Percentiles rank a stretch among this genome's conserved stretches.
These are phyloP conservation scores for Torymus aiolomorphi DNA, from an alignment of 2,888 invertebrate genomes.

Conservation along the genomic window DNA sequence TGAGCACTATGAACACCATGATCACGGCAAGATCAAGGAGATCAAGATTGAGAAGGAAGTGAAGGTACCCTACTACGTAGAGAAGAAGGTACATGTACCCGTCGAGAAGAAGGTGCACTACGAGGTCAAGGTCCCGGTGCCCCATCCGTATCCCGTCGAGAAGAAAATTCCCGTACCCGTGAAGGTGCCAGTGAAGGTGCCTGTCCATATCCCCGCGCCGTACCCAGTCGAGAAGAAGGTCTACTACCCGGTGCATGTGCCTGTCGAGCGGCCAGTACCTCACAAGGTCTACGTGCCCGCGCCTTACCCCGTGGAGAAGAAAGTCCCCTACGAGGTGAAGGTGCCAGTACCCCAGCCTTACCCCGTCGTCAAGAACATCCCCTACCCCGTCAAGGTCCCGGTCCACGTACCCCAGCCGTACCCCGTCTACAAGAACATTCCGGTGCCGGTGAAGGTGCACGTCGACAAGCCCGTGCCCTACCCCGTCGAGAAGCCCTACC, in stretches of 20 bases:
- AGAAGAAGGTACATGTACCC: constrained; percentile 81
- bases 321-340: constrained; percentile 70
- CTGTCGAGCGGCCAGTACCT: constrained; percentile 73
- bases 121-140: constrained; percentile 77
- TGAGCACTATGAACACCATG: constrained; percentile 49
- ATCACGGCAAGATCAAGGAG: constrained; percentile 69
- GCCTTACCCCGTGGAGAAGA: constrained; percentile 74
- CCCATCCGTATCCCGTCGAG: constrained; percentile 79
- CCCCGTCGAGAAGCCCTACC: constrained; percentile 83
- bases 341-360: constrained; percentile 71
- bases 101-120: constrained; percentile 81
- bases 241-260: constrained; percentile 73
- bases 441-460: constrained; percentile 83
- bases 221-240: constrained; percentile 75
- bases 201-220: constrained; percentile 75
- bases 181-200: constrained; percentile 74
- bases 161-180: constrained; percentile 73
- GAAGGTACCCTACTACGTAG: constrained; percentile 78
- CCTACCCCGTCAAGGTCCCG: constrained; percentile 83
- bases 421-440: constrained; percentile 85
- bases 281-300: constrained; percentile 74
- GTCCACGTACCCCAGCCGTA: constrained; percentile 86
- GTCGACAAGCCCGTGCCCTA: constrained; percentile 79
- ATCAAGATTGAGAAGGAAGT: constrained; percentile 72
- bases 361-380: constrained; percentile 80